A percentile compares a stretch with the other conserved stretches of the same genome.
Evolutionary conservation across 2,797 vertebrate species (phyloP).

Genomic region (Naso thynnoides): DNA sequence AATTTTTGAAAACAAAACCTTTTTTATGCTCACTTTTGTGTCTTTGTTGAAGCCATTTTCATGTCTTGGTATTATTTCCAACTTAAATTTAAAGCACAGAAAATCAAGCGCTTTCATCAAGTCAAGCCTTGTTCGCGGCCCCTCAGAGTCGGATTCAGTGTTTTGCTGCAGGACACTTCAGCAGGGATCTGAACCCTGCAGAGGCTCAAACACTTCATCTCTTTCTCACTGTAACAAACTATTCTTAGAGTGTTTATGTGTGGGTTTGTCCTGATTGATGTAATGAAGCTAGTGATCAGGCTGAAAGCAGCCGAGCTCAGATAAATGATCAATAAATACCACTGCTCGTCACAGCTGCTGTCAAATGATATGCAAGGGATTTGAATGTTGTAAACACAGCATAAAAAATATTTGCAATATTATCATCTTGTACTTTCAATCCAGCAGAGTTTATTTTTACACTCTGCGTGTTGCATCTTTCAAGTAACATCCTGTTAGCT

Average conservation of each 20-base stretch:
- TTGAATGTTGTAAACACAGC: not conserved
- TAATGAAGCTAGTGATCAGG: not conserved
- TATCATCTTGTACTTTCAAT: not conserved
- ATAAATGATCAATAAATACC: too few species aligned
- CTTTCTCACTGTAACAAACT: slow-evolving; percentile 34
- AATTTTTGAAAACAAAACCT: too few species aligned
- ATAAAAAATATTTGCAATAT: not conserved
- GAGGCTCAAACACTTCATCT: slow-evolving; percentile 14
- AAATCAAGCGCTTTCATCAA: too few species aligned
- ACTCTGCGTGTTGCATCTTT: too few species aligned
- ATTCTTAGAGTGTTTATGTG: slow-evolving; percentile 51
- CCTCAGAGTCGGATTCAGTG: not conserved
- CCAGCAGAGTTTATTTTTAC: too few species aligned
- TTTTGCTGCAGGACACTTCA: not conserved
- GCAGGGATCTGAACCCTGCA: not conserved
- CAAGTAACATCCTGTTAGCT: too few species aligned
- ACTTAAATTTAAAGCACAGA: too few species aligned
- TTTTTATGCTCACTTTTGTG: not conserved
- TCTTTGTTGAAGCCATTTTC: not conserved
- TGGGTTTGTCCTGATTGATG: not conserved
- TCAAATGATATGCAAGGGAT: too few species aligned
- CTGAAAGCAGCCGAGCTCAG: too few species aligned
- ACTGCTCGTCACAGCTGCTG: too few species aligned
- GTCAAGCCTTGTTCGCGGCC: too few species aligned
- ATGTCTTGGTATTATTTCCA: not conserved